phyloP scores from a whole-genome alignment of 2,888 invertebrate genomes.

The Acleris holmiana region DNA sequence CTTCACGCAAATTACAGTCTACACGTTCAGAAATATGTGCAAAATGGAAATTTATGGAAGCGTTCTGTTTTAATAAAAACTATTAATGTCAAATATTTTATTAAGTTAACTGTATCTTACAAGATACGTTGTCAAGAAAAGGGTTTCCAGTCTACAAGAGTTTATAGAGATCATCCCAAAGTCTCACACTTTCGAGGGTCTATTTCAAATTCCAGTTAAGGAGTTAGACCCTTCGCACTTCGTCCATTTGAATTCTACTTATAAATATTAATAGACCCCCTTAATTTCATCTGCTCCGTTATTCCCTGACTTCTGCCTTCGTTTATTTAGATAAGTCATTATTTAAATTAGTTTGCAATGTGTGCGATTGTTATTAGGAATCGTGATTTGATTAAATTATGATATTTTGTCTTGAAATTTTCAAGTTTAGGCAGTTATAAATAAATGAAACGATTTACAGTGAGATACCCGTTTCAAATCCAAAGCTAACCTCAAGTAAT shows the following conservation, averaged over 20 bases:
- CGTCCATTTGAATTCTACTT: slow-evolving; percentile 56
- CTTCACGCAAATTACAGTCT: background rate
- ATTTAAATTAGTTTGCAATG: slow-evolving; percentile 27
- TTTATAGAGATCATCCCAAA: too few species aligned
- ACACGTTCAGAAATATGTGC: slow-evolving; percentile 16
- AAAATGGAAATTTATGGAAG: background rate
- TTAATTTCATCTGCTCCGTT: slow-evolving; percentile 37
- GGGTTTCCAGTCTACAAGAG: background rate
- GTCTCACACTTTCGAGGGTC: slow-evolving; percentile 11
- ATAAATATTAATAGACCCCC: slow-evolving; percentile 53
- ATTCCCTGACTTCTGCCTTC: slow-evolving; percentile 19
- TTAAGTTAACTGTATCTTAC: slow-evolving; percentile 10
- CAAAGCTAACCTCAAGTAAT: too few species aligned
- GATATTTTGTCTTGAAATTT: too few species aligned
- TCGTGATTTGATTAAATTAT: background rate
- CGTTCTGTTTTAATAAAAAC: slow-evolving; percentile 3
- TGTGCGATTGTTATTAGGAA: background rate
- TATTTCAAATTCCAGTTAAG: slow-evolving; percentile 31
- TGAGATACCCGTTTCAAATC: too few species aligned
- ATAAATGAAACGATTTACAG: too few species aligned
- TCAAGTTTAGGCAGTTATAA: too few species aligned
- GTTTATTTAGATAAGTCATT: slow-evolving; percentile 30
- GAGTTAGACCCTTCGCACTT: slow-evolving; percentile 44
- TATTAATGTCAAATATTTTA: background rate
- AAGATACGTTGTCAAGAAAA: slow-evolving; percentile 1